Conservation (phyloP, 2,113 vertebrate genomes). For the Cromileptes altivelis region DNA sequence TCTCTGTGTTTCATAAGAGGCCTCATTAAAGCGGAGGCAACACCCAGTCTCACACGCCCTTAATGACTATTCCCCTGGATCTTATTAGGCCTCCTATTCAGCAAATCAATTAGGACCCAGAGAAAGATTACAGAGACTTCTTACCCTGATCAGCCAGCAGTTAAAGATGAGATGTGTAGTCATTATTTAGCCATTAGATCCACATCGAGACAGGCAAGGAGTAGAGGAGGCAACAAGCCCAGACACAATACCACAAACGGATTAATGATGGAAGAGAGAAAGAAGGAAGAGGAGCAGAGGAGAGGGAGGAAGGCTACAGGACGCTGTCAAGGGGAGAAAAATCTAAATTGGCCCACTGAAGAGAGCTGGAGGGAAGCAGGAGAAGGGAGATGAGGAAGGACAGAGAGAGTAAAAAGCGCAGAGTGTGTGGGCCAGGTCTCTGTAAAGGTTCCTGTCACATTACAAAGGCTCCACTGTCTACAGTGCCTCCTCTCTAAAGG, state of each 20-base stretch:
- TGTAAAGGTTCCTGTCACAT: conserved; percentile 53
- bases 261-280: conserved; percentile 38
- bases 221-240: conserved; percentile 37
- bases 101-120: conserved; percentile 74
- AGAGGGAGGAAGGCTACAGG: conserved; percentile 9
- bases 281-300: background rate
- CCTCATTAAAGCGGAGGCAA: conserved; percentile 67
- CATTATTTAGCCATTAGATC: conserved; percentile 78
- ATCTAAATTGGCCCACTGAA: conserved; percentile 34
- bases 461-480: conserved; percentile 23
- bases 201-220: conserved; percentile 43
- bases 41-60: conserved; percentile 54
- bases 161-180: conserved; percentile 71
- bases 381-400: conserved; percentile 21
- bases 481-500: conserved; percentile 24
- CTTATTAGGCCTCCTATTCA: conserved; percentile 70
- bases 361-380: conserved; percentile 15
- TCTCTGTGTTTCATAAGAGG: conserved; percentile 60
- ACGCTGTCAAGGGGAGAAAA: conserved; percentile 33
- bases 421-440: conserved; percentile 33
- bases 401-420: conserved; percentile 4
- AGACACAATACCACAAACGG: conserved; percentile 11
- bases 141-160: conserved; percentile 66
- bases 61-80: conserved; percentile 78
- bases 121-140: conserved; percentile 69